phyloP scores from a whole-genome alignment of 2,797 vertebrate genomes.

The Cetoscarus ocellatus region DNA sequence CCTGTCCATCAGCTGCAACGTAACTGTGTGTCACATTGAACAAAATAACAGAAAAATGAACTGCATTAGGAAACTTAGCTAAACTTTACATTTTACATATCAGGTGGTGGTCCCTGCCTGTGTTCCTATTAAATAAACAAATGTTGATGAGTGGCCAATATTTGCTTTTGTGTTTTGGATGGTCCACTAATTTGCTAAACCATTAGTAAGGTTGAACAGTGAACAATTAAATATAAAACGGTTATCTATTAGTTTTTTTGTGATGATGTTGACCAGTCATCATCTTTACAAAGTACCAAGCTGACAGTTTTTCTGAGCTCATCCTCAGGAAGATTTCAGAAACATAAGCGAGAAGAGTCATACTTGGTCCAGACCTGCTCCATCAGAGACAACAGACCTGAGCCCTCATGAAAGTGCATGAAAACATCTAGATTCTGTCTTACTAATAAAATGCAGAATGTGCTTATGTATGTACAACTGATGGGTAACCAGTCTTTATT shows the following conservation, averaged over 20 bases:
- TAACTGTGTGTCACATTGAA: too few relatives aligned
- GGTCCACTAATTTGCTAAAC: constrained; percentile 14
- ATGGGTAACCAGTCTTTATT: too few relatives aligned
- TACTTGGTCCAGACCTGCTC: constrained; percentile 12
- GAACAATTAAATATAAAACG: neutral
- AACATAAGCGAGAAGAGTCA: constrained; percentile 15
- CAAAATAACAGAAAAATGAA: too few relatives aligned
- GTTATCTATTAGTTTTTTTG: constrained; percentile 34
- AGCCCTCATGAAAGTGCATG: neutral
- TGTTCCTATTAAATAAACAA: neutral
- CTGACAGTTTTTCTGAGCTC: constrained; percentile 3
- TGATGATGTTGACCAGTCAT: neutral
- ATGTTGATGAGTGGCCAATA: constrained; percentile 34
- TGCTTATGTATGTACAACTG: too few relatives aligned
- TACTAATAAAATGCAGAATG: too few relatives aligned
- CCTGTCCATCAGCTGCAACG: too few relatives aligned
- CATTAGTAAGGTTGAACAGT: constrained; percentile 42
- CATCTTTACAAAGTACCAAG: constrained; percentile 32
- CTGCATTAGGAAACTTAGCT: too few relatives aligned
- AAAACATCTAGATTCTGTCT: too few relatives aligned
- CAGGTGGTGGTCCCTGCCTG: too few relatives aligned
- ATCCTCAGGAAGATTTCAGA: neutral
- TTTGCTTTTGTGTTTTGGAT: constrained; percentile 11
- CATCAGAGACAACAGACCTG: neutral
- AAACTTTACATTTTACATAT: too few relatives aligned